Evolutionary conservation across 2,888 invertebrate species (phyloP), one percentile per base, ranked within the genome.

Genomic region (Archips xylosteana): DNA sequence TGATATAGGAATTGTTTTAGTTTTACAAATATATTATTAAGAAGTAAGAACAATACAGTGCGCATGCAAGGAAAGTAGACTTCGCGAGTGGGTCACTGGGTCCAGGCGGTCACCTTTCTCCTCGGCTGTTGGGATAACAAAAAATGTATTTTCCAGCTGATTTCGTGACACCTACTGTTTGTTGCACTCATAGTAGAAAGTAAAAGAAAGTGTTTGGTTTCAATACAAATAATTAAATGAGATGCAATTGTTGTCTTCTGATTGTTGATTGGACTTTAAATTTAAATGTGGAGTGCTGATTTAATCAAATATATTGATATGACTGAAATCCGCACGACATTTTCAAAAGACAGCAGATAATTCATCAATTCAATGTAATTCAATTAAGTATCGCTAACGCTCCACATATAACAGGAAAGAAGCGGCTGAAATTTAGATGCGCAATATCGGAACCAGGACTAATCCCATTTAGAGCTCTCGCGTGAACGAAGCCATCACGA

Each of bases 21-120:
- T 54, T 54, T 0, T 23, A 32, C 23, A 32, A 57, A 32, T 57
- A 32, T 57, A 57, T 79, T 76, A 82, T 80, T 81, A 80, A 15
- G 68, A 10, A 79, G 78, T 80, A 84, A 84, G 82, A 83, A 84
- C 84, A 85, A 84, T 85, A 83, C 86, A 84, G 80, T 68, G 36
- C 36, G 34, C 62, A 70, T 63, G 80, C 85, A 88, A 89, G 88
- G 91, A 92, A 92, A 92, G 92, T 92, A 83, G 78, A 79, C 81
- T 79, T 78, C 80, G 77, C 71, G 82, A 89, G 85, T 92, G 78
- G 89, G 91, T 90, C 85, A 93, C 88, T 91, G 82, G 92, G 91
- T 81, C 87, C 88, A 84, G 83, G 81, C 83, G 75, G 72, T 80
- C 82, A 85, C 92, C 93, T 93, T 93, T 93, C 93, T 92, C 92